phyloP scores from a whole-genome alignment of 2,113 vertebrate species.

The Gymnogyps californianus region DNA sequence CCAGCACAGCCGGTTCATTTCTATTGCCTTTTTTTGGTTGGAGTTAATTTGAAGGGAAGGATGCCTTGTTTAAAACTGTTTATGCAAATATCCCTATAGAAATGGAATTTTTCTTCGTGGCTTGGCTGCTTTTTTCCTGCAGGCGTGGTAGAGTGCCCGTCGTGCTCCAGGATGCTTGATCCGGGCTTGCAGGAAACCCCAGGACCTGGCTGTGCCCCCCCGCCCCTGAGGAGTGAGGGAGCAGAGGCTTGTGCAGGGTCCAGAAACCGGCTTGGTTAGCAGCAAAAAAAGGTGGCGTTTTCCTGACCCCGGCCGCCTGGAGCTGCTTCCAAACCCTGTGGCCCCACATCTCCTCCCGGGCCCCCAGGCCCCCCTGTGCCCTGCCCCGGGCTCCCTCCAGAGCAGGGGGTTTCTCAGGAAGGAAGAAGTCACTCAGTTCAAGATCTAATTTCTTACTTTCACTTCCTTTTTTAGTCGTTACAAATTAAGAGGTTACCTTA shows the following conservation, averaged over 20 bases:
- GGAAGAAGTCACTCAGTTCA: background rate
- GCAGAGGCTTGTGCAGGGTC: background rate
- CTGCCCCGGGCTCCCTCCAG: background rate
- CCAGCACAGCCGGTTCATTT: background rate
- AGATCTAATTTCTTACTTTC: background rate
- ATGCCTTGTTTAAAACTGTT: background rate
- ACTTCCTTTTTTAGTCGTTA: background rate
- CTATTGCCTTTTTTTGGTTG: background rate
- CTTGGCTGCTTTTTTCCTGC: background rate
- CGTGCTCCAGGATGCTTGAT: accelerated
- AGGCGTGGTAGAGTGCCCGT: accelerated
- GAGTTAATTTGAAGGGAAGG: background rate
- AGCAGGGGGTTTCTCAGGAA: background rate
- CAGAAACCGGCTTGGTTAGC: background rate
- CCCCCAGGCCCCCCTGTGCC: too few relatives aligned
- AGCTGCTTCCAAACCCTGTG: background rate
- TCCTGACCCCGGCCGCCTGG: background rate
- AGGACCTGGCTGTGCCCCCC: background rate
- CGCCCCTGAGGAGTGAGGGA: background rate
- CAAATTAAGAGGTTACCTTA: background rate
- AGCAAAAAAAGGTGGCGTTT: background rate
- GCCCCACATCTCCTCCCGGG: background rate
- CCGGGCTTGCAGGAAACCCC: background rate
- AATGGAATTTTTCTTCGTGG: background rate
- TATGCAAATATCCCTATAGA: background rate